Conservation (phyloP, 2,113 vertebrate genomes). For the Megaleporinus macrocephalus region DNA sequence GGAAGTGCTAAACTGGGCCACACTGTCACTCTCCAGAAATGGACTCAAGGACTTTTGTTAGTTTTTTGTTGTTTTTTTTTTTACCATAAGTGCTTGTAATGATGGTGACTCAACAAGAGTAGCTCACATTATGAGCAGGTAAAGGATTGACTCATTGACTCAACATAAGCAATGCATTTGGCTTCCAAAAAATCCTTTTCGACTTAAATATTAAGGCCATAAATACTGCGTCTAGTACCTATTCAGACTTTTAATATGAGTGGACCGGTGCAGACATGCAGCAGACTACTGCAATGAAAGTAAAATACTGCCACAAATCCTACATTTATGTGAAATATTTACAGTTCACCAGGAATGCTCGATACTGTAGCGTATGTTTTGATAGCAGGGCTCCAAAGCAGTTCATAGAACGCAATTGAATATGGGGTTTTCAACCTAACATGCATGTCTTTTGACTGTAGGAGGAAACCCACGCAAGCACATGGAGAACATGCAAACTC, state of each 20-base stretch:
- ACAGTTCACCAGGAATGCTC: not conserved
- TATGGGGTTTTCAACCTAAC: too few relatives aligned
- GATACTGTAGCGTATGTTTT: not conserved
- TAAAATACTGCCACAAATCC: not conserved
- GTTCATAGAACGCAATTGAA: too few relatives aligned
- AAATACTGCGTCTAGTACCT: not conserved
- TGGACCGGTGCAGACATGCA: not conserved
- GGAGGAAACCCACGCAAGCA: too few relatives aligned
- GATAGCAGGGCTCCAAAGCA: too few relatives aligned
- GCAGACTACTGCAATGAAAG: not conserved
- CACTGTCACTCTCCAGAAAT: not conserved
- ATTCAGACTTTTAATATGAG: not conserved
- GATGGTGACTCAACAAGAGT: not conserved
- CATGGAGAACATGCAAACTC: too few relatives aligned
- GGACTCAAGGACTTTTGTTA: not conserved
- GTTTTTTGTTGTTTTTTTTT: too few relatives aligned
- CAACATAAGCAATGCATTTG: not conserved
- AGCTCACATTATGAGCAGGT: not conserved
- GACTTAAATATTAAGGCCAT: not conserved
- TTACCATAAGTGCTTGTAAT: not conserved
- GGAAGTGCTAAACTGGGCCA: not conserved
- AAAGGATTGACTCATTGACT: not conserved
- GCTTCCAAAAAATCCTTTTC: not conserved
- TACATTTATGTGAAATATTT: not conserved
- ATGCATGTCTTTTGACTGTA: too few relatives aligned